Base-by-base conservation (phyloP, 1,140 invertebrate species). In the Stratiolaelaps scimitus region DNA sequence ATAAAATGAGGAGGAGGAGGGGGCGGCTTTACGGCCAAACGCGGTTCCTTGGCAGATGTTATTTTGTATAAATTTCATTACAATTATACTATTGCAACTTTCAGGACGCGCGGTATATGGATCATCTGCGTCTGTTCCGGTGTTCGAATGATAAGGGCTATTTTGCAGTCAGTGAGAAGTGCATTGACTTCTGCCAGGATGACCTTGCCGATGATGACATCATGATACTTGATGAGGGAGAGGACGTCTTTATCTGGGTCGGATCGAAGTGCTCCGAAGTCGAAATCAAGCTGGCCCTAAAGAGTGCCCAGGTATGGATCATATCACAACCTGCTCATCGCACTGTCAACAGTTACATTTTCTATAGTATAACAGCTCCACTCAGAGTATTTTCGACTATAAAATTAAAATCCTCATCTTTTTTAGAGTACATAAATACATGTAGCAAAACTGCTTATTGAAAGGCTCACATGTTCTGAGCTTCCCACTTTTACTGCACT, bases 61-160 rank as follows among this genome's bases (percentile, higher is more conserved):
- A n/a, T n/a, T 26, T 28, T 66, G 17, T 43, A 44, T 10, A 47
- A 64, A 23, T 68, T 64, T 68, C 44, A 7, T 30, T 43, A 34
- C 66, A 34, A 7, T n/a, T 30, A 64, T 47, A 19, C 34, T 68
- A 46, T 65, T 64, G 56, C 65, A 67, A 29, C 48, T 70, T 71
- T 17, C 72, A 81, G 64, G 84, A 92, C 75, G 91, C 91, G 0
- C 85, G 87, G 64, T 99, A 88, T 72, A 95, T 98, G 85, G 83
- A 91, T 71, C 89, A 87, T 75, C 92, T 91, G 1, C 80, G 96
- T 68, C 79, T 99, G 7, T 99, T 99, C 77, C 83, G 95, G 28
- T 99, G 96, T 77, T 98, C 94, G 7, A 99, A 98, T 77, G 95
- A 98, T 73, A 97, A 97, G 75, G 96, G 96, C 26, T 98, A 97